phyloP scores from a whole-genome alignment of 2,888 invertebrate genomes.

The Polymixis flavicincta region DNA sequence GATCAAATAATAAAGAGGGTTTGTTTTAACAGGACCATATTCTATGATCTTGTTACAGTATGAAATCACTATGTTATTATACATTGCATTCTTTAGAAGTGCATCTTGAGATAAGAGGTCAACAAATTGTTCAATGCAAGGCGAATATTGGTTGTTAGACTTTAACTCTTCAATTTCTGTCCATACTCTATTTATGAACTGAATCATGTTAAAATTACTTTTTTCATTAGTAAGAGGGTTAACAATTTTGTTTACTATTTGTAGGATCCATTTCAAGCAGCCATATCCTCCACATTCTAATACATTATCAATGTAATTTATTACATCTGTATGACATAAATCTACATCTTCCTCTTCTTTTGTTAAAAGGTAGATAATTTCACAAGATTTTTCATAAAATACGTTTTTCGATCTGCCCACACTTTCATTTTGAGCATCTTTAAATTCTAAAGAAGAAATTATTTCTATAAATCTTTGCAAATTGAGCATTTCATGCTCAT shows the following conservation, averaged over 20 bases:
- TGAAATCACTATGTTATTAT: slow-evolving; percentile 77
- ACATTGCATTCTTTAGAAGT: slow-evolving; percentile 72
- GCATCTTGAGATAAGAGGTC: slow-evolving; percentile 78
- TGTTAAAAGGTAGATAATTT: slow-evolving; percentile 74
- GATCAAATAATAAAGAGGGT: slow-evolving; percentile 79
- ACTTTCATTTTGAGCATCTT: slow-evolving; percentile 70
- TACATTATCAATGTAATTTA: slow-evolving; percentile 78
- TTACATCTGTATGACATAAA: slow-evolving; percentile 64
- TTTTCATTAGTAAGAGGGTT: slow-evolving; percentile 66
- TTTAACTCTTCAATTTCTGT: slow-evolving; percentile 86
- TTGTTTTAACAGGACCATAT: slow-evolving; percentile 78
- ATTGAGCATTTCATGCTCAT: slow-evolving; percentile 75
- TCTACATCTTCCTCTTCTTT: slow-evolving; percentile 59
- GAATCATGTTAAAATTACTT: slow-evolving; percentile 72
- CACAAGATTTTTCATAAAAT: slow-evolving; percentile 82
- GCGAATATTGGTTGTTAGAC: slow-evolving; percentile 83
- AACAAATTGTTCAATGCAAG: slow-evolving; percentile 84
- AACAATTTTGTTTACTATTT: slow-evolving; percentile 78
- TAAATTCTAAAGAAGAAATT: slow-evolving; percentile 67
- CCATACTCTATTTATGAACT: slow-evolving; percentile 83
- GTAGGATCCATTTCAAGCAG: slow-evolving; percentile 83
- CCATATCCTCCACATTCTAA: slow-evolving; percentile 87
- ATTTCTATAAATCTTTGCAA: slow-evolving; percentile 70
- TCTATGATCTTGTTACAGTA: slow-evolving; percentile 84
- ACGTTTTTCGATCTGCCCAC: slow-evolving; percentile 80